Percentiles rank a stretch among this genome's conserved stretches.
Evolutionary conservation across 2,888 invertebrate species (phyloP).

Genomic region (Endomychus coccineus): DNA sequence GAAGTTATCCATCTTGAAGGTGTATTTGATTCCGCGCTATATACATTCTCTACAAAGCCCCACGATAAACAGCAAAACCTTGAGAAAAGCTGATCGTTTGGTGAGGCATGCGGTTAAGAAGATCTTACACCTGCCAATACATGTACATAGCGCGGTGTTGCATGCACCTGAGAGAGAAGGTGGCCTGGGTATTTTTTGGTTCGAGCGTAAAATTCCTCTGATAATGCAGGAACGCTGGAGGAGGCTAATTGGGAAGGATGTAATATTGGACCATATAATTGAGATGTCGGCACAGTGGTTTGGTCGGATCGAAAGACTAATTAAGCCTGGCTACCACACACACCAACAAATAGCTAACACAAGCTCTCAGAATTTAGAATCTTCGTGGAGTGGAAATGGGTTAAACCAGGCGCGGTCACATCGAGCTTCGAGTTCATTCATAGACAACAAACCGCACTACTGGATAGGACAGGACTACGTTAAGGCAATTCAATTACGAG

Average conservation of each 20-base stretch:
- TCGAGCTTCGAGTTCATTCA: too few species aligned
- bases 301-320: background rate
- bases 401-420: too few species aligned
- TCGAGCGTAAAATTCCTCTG: background rate
- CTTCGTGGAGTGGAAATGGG: too few species aligned
- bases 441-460: too few species aligned
- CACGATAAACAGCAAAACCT: background rate
- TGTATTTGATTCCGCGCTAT: background rate
- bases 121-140: background rate
- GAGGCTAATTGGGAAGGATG: background rate
- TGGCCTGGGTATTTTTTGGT: conserved; percentile 1
- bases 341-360: too few species aligned
- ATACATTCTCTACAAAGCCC: background rate
- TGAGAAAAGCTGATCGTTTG: background rate
- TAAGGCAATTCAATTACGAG: too few species aligned
- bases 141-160: background rate
- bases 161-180: conserved; percentile 1
- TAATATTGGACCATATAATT: background rate
- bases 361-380: too few species aligned
- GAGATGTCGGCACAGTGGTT: background rate
- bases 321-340: background rate
- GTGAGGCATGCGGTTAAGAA: conserved; percentile 1
- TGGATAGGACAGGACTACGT: too few species aligned
- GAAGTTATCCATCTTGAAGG: background rate
- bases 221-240: background rate